These are phyloP conservation scores for Grammomys dolichurus DNA, from an alignment of 2,113 vertebrate genomes.

Conservation along the genomic window DNA sequence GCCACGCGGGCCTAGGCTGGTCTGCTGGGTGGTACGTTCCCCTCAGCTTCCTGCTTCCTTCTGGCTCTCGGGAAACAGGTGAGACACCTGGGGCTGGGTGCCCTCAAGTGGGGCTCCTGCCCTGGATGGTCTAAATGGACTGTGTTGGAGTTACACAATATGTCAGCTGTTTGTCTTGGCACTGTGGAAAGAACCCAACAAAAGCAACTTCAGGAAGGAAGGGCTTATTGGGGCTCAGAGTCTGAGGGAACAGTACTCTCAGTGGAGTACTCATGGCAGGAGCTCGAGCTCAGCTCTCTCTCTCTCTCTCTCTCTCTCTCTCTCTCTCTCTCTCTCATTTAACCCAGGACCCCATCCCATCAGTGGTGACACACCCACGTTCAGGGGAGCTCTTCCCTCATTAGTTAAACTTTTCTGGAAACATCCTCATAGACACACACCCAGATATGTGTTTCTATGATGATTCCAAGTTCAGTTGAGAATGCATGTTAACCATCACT, in stretches of 20 bases:
- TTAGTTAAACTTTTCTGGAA: neutral
- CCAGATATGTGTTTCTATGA: neutral
- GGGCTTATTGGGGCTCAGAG: neutral
- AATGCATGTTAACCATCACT: neutral
- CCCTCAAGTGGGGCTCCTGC: neutral
- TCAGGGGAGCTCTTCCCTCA: neutral
- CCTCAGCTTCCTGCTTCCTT: conserved; percentile 84
- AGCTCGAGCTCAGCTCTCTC: no score
- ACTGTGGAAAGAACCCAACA: neutral
- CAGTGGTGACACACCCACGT: neutral
- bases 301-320: no score
- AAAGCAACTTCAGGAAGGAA: neutral
- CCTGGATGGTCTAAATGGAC: rapidly evolving
- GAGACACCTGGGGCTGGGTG: neutral
- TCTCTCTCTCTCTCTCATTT: neutral
- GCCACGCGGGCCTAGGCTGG: conserved; percentile 92
- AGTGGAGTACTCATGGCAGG: no score
- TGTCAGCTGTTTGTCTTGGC: neutral
- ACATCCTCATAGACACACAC: neutral
- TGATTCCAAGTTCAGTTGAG: neutral
- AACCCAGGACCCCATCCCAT: neutral
- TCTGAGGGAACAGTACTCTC: neutral
- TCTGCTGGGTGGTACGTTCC: conserved; percentile 93
- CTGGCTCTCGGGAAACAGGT: conserved; percentile 88
- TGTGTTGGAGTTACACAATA: no score